Evolutionary conservation across 2,797 vertebrate genomes (phyloP).

Genomic region (Mastacembelus armatus): DNA sequence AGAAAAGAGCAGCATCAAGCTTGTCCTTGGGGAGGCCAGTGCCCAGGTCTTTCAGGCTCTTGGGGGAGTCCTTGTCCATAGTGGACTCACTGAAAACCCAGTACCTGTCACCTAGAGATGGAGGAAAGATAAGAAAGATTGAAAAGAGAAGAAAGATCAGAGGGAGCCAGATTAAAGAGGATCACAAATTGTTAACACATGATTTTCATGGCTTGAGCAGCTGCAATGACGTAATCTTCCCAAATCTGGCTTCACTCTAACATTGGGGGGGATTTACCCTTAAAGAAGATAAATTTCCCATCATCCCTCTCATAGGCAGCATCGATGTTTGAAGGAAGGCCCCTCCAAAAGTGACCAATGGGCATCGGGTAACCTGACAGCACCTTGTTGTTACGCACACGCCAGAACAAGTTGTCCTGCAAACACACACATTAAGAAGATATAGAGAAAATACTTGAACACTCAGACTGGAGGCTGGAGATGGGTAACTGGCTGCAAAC

Average conservation of each 20-base stretch:
- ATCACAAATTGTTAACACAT: background rate
- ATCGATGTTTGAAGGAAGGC: conserved; percentile 89
- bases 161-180: background rate
- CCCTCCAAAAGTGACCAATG: conserved; percentile 92
- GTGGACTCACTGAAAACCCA: conserved; percentile 92
- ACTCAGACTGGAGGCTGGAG: too few relatives aligned
- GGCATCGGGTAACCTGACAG: conserved; percentile 90
- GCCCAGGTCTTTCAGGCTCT: conserved; percentile 88
- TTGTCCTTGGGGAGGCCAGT: conserved; percentile 88
- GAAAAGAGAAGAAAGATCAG: background rate
- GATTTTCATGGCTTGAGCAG: conserved; percentile 1
- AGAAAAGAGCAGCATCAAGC: conserved; percentile 91
- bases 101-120: conserved; percentile 86
- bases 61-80: conserved; percentile 90
- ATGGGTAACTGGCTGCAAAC: too few relatives aligned
- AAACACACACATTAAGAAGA: conserved; percentile 3
- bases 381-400: conserved; percentile 90
- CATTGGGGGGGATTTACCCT: conserved; percentile 78
- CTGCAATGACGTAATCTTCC: background rate
- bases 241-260: conserved; percentile 6
- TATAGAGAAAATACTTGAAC: background rate
- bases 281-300: conserved; percentile 95
- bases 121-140: background rate
- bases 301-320: conserved; percentile 91
- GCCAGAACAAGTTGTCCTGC: conserved; percentile 95